Evolutionary conservation across 92 coral and sea anemone genomes (phyloP), one percentile per base, ranked within the genome.

Genomic region (Phenganax marumi): DNA sequence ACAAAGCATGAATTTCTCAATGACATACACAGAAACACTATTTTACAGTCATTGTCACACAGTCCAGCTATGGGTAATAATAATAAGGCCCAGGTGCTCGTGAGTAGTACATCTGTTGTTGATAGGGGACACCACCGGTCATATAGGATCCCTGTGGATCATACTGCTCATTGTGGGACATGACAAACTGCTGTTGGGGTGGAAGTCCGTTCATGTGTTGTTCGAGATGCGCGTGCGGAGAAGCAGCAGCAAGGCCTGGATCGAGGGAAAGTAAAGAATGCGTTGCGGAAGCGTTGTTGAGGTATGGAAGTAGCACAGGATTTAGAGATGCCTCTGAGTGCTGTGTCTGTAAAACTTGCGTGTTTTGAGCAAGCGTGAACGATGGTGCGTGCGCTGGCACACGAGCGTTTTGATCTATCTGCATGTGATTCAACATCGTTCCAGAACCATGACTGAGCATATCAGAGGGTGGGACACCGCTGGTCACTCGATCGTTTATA

Each of bases 71-170:
- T 10, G 92, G 97, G 77, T 92, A 92, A 77, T 87, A 96, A 88
- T 90, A 96, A 84, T 92, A 96, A 64, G 88, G 88, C 68, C 92
- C 91, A 17, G 83, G 68, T 12, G 94, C 88, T 12, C 96, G 89
- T n/a, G 97, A 85, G 74, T 96, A 96, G 84, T 88, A 92, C 64
- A 92, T 86, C 71, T 93, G 97, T 14, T 91, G 88, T 73, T 87
- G 90, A 53, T 83, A 53, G 76, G 85, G 91, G 68, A 81, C 86
- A 57, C 54, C 60, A 49, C 83, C 68, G 49, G 72, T 13, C 33
- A 78, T 78, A 62, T 78, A 78, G 43, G 83, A 78, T 16, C 68
- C 63, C 53, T 78, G 83, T 51, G 83, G 83, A 63, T 78, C 83
- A 50, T 43, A 78, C 18, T 78, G 83, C 18, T 78, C 83, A 51